A percentile compares a stretch with the other conserved stretches of the same genome.
Evolutionary conservation across 2,797 vertebrate genomes (phyloP).

Genomic region (Orestias chungarensis): DNA sequence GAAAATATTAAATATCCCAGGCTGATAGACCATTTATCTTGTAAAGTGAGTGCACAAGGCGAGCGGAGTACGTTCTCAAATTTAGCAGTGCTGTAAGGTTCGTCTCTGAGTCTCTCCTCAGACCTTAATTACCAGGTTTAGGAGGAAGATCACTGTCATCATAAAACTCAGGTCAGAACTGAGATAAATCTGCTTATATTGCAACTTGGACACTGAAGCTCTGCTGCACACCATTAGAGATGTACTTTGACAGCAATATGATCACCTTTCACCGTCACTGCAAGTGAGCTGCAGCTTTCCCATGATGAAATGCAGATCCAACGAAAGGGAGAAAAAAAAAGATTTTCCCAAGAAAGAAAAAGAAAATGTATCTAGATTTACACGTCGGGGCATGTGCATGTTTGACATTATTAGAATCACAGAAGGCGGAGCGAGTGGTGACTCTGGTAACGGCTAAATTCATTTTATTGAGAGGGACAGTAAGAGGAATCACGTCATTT

Average conservation of each 20-base stretch:
- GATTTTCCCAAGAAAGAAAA: constrained; percentile 51
- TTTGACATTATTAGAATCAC: background rate
- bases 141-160: constrained; percentile 32
- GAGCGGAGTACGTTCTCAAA: constrained; percentile 27
- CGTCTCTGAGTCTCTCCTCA: constrained; percentile 30
- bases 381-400: background rate
- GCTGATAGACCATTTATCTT: constrained; percentile 12
- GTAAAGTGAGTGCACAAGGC: constrained; percentile 23
- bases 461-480: background rate
- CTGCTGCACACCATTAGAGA: background rate
- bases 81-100: constrained; percentile 19
- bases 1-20: constrained; percentile 3
- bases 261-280: constrained; percentile 40
- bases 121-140: constrained; percentile 4
- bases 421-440: background rate
- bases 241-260: constrained; percentile 65
- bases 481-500: background rate
- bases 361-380: background rate
- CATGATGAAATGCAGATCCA: constrained; percentile 49
- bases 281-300: constrained; percentile 57
- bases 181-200: background rate
- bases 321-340: constrained; percentile 21
- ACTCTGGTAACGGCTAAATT: background rate
- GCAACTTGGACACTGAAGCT: background rate
- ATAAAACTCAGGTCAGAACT: constrained; percentile 20